phyloP scores from a whole-genome alignment of 1,140 invertebrate species.

The Trichonephila inaurata region DNA sequence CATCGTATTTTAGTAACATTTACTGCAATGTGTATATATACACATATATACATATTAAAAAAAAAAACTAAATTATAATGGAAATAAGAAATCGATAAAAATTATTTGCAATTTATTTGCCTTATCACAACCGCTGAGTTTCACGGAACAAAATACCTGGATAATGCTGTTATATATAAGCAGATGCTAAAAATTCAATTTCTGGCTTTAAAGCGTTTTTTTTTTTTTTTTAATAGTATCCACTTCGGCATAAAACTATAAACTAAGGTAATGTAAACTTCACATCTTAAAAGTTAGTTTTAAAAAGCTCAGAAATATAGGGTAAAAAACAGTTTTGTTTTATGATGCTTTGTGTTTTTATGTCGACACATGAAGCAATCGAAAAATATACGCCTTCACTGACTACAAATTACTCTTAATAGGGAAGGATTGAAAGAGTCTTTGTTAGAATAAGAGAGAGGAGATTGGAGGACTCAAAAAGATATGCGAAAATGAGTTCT shows the following conservation, averaged over 20 bases:
- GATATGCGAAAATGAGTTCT: constrained; percentile 30
- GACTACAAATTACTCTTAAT: constrained; percentile 51
- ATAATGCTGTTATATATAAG: too few species aligned
- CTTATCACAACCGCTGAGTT: too few species aligned
- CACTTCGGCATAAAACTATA: neutral
- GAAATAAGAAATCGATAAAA: too few species aligned
- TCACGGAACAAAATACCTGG: too few species aligned
- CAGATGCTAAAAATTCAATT: too few species aligned
- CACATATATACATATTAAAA: too few species aligned
- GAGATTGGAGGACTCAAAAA: constrained; percentile 43
- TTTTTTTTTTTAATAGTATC: neutral
- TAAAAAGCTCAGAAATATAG: neutral
- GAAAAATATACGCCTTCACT: neutral
- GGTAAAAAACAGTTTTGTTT: neutral
- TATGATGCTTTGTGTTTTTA: constrained; percentile 38
- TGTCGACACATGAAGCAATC: neutral
- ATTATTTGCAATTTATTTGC: too few species aligned
- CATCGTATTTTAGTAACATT: too few species aligned
- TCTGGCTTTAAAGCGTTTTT: too few species aligned
- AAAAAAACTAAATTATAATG: too few species aligned
- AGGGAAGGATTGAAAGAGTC: neutral
- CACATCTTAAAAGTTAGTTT: too few species aligned
- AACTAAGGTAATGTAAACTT: neutral
- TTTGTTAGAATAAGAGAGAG: constrained; percentile 40
- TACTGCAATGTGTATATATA: too few species aligned